Evolutionary conservation across 2,888 invertebrate species (phyloP).

Genomic region (Agriopis leucophaearia): DNA sequence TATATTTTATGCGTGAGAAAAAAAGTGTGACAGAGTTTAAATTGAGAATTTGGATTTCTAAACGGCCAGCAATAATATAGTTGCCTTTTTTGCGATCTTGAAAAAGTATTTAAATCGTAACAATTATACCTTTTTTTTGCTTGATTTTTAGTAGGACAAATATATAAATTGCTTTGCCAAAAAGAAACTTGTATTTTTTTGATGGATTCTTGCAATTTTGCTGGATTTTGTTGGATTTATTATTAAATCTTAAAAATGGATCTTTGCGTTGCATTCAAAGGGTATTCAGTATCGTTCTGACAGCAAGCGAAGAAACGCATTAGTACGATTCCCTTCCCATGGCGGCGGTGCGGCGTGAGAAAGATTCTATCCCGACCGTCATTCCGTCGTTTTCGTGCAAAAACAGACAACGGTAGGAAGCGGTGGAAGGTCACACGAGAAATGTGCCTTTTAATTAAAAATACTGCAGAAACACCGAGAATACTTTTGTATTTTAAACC

Average conservation of each 20-base stretch:
- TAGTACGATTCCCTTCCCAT: conserved; percentile 71
- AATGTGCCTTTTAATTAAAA: conserved; percentile 62
- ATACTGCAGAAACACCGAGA: conserved; percentile 51
- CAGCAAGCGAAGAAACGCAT: conserved; percentile 44
- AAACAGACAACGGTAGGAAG: conserved; percentile 71
- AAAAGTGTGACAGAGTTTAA: conserved; percentile 20
- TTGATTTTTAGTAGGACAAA: background rate
- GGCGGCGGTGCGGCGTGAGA: conserved; percentile 70
- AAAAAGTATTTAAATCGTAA: background rate
- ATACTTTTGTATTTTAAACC: conserved; percentile 29
- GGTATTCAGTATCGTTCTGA: conserved; percentile 19
- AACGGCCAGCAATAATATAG: conserved; percentile 2
- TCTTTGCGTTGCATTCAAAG: conserved; percentile 9
- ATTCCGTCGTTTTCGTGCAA: conserved; percentile 75
- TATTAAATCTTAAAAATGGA: background rate
- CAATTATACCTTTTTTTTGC: background rate
- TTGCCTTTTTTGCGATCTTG: background rate
- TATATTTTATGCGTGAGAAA: conserved; percentile 33
- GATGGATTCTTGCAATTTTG: background rate
- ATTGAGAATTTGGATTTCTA: conserved; percentile 5
- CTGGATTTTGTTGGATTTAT: background rate
- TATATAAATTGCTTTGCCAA: background rate
- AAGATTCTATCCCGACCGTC: conserved; percentile 76
- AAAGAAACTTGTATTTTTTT: background rate
- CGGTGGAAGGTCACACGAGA: conserved; percentile 80